Conservation (phyloP, 2,797 vertebrate species). For the Danionella dracula region DNA sequence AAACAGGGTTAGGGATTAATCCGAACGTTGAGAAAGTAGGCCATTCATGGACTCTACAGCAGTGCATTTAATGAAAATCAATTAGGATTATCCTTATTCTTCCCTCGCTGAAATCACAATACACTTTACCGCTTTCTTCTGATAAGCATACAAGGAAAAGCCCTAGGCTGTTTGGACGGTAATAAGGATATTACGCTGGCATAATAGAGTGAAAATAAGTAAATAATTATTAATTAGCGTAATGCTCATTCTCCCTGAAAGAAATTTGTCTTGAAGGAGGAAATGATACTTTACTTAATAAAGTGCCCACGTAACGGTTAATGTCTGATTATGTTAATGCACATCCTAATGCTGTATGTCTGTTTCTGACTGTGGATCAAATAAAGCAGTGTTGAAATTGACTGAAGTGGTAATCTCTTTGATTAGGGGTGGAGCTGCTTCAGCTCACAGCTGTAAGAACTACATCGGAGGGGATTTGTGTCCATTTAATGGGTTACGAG, state of each 20-base stretch:
- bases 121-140: constrained; percentile 49
- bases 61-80: constrained; percentile 53
- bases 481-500: not conserved
- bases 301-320: not conserved
- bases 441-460: not conserved
- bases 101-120: constrained; percentile 63
- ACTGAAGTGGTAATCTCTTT: constrained; percentile 12
- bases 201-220: constrained; percentile 23
- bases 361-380: constrained; percentile 12
- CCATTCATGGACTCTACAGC: constrained; percentile 22
- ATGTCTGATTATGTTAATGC: constrained; percentile 29
- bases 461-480: not conserved
- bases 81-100: constrained; percentile 55
- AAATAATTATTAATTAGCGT: constrained; percentile 33
- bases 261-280: constrained; percentile 26
- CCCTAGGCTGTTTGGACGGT: constrained; percentile 10
- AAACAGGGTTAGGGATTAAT: constrained; percentile 14
- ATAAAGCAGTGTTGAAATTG: constrained; percentile 11
- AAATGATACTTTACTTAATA: constrained; percentile 23
- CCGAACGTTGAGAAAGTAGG: constrained; percentile 12
- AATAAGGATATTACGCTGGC: constrained; percentile 4
- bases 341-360: not conserved
- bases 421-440: constrained; percentile 7
- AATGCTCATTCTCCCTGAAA: constrained; percentile 16
- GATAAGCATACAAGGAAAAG: constrained; percentile 25